phyloP scores from a whole-genome alignment of 2,113 vertebrate species.

The Blennius ocellaris region DNA sequence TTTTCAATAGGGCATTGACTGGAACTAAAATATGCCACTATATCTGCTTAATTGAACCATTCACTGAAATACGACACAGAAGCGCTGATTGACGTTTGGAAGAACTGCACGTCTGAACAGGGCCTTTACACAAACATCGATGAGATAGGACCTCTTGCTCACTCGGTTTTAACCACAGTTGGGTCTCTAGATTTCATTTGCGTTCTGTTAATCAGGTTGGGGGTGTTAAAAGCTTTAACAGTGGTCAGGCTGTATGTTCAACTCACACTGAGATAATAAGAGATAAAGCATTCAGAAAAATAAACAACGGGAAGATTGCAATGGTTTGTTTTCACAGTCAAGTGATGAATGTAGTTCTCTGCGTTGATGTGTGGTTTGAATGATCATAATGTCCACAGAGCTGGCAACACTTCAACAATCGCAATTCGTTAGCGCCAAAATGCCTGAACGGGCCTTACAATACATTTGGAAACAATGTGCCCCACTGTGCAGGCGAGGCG shows the following conservation, averaged over 20 bases:
- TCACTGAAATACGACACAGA: conserved; percentile 86
- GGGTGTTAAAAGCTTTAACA: conserved; percentile 36
- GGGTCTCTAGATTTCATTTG: conserved; percentile 57
- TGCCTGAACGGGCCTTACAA: conserved; percentile 27
- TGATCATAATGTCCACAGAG: too few relatives aligned
- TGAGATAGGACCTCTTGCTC: conserved; percentile 63
- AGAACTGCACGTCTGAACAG: conserved; percentile 59
- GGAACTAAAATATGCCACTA: conserved; percentile 96
- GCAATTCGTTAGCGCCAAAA: neutral
- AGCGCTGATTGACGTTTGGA: conserved; percentile 79
- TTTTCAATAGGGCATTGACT: conserved; percentile 96
- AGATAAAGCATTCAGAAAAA: neutral
- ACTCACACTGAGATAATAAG: conserved; percentile 20
- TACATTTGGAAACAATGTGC: conserved; percentile 45
- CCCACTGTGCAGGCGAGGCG: conserved; percentile 33
- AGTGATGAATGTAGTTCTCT: too few relatives aligned
- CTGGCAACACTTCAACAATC: conserved; percentile 6
- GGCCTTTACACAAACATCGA: conserved; percentile 74
- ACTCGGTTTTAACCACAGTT: conserved; percentile 49
- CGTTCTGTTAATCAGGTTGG: conserved; percentile 49
- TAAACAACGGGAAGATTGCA: neutral
- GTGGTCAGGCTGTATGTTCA: conserved; percentile 4
- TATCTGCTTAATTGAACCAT: conserved; percentile 91
- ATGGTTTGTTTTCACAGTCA: conserved; percentile 2
- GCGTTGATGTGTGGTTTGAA: neutral